A percentile compares a stretch with the other conserved stretches of the same genome.
Conservation (phyloP, 2,113 vertebrate genomes). For the Fukomys damarensis region DNA sequence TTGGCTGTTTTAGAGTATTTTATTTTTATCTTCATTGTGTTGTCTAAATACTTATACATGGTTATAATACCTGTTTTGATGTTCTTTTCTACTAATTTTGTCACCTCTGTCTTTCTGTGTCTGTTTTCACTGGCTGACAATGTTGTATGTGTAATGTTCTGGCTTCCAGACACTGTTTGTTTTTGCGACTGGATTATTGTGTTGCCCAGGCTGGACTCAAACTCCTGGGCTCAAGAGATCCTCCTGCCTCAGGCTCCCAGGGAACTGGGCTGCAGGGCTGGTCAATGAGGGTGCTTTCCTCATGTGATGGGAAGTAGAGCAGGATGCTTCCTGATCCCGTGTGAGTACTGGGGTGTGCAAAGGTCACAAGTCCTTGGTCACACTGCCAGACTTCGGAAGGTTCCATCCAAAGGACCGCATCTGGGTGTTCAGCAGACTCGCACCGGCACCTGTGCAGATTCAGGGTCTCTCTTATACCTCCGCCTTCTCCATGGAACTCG, state of each 20-base stretch:
- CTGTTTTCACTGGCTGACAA: neutral
- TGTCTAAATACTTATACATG: neutral
- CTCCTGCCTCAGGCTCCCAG: neutral
- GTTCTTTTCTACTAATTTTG: neutral
- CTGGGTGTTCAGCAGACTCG: neutral
- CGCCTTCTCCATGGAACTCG: neutral
- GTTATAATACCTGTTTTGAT: neutral
- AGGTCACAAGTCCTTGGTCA: no score
- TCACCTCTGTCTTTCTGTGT: neutral
- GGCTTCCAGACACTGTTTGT: neutral
- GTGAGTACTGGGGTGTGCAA: no score
- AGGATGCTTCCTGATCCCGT: neutral
- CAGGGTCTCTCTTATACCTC: neutral
- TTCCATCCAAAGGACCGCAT: neutral
- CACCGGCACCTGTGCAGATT: neutral
- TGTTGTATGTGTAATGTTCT: neutral
- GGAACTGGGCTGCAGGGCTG: neutral
- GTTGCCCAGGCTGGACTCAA: neutral
- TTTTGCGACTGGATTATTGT: neutral
- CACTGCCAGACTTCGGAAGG: neutral
- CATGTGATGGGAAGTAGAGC: neutral
- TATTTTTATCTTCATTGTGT: neutral
- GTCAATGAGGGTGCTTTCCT: neutral
- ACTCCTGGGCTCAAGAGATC: neutral
- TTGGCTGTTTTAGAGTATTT: neutral